phyloP scores from a whole-genome alignment of 2,113 vertebrate species.

The Sus scrofa region DNA sequence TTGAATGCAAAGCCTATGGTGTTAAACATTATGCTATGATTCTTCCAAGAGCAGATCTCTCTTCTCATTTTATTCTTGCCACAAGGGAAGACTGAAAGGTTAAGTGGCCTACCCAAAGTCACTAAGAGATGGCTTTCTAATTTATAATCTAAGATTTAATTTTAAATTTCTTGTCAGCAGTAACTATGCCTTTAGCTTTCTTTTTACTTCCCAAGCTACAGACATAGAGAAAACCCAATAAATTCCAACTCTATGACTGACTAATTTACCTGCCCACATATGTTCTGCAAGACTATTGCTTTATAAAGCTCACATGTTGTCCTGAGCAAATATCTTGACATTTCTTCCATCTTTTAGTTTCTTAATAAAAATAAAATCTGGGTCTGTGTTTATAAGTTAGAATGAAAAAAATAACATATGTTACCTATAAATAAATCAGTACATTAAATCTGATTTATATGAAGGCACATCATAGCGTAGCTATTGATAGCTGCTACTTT shows the following conservation, averaged over 20 bases:
- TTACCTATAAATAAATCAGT: background rate
- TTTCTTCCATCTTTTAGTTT: slow-evolving; percentile 33
- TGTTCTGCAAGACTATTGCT: background rate
- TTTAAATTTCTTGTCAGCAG: slow-evolving; percentile 11
- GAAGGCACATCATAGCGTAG: background rate
- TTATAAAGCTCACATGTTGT: background rate
- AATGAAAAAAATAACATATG: background rate
- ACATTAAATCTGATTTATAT: background rate
- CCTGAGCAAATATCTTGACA: background rate
- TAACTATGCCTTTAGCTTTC: background rate
- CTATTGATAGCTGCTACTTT: background rate
- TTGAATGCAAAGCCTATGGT: background rate
- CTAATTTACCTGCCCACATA: slow-evolving; percentile 5
- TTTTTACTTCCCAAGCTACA: slow-evolving; percentile 15
- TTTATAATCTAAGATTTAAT: slow-evolving; percentile 30
- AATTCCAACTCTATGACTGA: background rate
- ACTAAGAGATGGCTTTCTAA: background rate
- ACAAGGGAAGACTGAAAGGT: background rate
- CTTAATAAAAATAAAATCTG: slow-evolving; percentile 41
- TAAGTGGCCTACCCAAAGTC: background rate
- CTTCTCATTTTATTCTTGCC: slow-evolving; percentile 27
- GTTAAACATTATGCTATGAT: slow-evolving; percentile 15
- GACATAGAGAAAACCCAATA: background rate
- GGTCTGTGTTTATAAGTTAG: background rate
- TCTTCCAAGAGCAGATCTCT: slow-evolving; percentile 17